Evolutionary conservation across 2,888 invertebrate species (phyloP).

Genomic region (Melinaea menophilus): DNA sequence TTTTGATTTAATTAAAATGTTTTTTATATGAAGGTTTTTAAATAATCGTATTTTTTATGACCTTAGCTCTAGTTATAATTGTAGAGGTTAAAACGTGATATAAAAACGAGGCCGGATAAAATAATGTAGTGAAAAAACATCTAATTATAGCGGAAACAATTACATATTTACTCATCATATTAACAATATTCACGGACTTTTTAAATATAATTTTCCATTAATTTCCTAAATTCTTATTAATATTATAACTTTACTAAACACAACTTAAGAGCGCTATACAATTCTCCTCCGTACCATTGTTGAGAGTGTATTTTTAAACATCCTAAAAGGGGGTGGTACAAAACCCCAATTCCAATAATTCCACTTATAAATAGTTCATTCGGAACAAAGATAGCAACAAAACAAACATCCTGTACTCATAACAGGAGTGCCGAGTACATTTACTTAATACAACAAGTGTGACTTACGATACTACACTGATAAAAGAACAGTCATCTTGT

Average conservation of each 20-base stretch:
- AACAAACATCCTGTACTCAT: slow-evolving; percentile 34
- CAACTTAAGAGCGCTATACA: background rate
- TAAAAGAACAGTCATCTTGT: too few species aligned
- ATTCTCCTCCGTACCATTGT: background rate
- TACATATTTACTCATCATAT: slow-evolving; percentile 11
- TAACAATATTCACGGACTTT: slow-evolving; percentile 16
- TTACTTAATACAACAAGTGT: background rate
- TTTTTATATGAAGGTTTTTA: too few species aligned
- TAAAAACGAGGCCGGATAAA: slow-evolving; percentile 25
- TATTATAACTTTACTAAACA: background rate
- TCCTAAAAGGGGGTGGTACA: slow-evolving; percentile 18
- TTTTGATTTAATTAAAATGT: too few species aligned
- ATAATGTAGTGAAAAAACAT: slow-evolving; percentile 19
- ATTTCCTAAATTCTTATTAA: background rate
- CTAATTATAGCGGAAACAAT: slow-evolving; percentile 29
- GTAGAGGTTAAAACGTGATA: slow-evolving; percentile 24
- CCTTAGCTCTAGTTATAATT: background rate
- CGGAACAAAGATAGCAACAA: slow-evolving; percentile 32
- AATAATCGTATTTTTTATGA: background rate
- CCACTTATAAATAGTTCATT: slow-evolving; percentile 29
- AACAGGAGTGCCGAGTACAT: slow-evolving; percentile 3
- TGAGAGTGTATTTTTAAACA: slow-evolving; percentile 12
- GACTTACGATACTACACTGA: background rate
- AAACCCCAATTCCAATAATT: slow-evolving; percentile 23
- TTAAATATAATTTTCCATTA: background rate